Conservation (phyloP, 2,797 vertebrate species). For the Thamnophis elegans region DNA sequence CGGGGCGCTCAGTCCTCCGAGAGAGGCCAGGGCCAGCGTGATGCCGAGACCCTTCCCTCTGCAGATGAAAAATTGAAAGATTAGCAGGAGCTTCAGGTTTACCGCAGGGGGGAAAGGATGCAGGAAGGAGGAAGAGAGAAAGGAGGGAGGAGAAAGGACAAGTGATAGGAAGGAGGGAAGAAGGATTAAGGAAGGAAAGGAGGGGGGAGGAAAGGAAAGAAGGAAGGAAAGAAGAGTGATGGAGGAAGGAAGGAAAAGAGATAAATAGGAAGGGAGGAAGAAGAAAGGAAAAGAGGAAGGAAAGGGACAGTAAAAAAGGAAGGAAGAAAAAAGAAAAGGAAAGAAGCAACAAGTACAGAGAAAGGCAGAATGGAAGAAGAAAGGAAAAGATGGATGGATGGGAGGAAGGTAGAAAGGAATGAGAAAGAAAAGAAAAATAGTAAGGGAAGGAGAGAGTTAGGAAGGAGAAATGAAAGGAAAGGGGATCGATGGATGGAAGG, state of each 20-base stretch:
- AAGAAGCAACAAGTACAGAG: neutral
- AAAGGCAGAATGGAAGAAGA: neutral
- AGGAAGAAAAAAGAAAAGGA: neutral
- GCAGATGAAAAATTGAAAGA: slow-evolving; percentile 52
- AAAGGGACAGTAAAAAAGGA: neutral
- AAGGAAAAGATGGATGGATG: neutral
- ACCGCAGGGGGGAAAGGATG: neutral
- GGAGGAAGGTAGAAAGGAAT: neutral
- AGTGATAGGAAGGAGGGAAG: too few relatives aligned
- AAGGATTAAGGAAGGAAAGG: too few relatives aligned
- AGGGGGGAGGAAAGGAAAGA: too few relatives aligned
- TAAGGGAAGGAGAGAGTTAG: too few relatives aligned
- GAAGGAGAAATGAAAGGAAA: too few relatives aligned
- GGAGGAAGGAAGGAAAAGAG: neutral
- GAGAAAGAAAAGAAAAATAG: too few relatives aligned
- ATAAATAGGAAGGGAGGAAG: too few relatives aligned
- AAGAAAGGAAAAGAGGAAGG: too few relatives aligned
- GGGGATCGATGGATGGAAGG: too few relatives aligned
- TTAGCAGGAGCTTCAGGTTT: neutral
- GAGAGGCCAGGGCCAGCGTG: slow-evolving; percentile 81
- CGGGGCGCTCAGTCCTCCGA: slow-evolving; percentile 85
- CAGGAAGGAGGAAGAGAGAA: neutral
- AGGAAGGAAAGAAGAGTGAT: too few relatives aligned
- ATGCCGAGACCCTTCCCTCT: slow-evolving; percentile 82
- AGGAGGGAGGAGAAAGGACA: neutral